Base-by-base conservation (phyloP, 2,888 invertebrate species). In the Argynnis bischoffii region DNA sequence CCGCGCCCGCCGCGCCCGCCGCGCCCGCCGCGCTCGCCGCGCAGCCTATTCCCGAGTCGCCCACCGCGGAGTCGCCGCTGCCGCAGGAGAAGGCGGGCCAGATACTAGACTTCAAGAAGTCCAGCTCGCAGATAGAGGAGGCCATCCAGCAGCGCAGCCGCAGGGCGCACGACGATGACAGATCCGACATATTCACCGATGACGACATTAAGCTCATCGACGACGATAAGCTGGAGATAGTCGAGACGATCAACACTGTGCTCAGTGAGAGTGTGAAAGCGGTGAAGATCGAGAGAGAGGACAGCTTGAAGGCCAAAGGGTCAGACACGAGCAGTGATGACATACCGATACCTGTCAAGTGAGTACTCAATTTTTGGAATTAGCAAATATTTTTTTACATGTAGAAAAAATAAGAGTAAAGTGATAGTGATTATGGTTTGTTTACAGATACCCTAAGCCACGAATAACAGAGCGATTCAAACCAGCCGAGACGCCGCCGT, bases 1-100 rank as follows among this genome's bases (percentile, higher is more conserved):
- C n/a, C n/a, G n/a, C n/a, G n/a, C 90, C 90, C 13, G 89, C 89
- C 77, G 86, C 90, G 0, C 89, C 89, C 48, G 79, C 77, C 93
- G 70, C 86, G 93, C 91, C 93, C 57, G 93, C 87, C 55, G 66
- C 90, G 3, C 80, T 82, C 14, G 76, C 78, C 63, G 75, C 84
- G 60, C 84, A 84, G 74, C 75, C 83, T 66, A 88, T 89, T 48
- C 90, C 90, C 13, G 89, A 89, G 77, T 87, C 90, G 0, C 89
- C 89, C 48, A 80, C 77, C 93, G 70, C 86, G 93, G 56, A 94
- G 78, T 57, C 76, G 72, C 41, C 67, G 72, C 4, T 78, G 80
- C 83, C 82, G 35, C 81, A 82, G 31, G 83, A 82, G 69, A 89
- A 89, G 72, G 87, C 88, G n/a, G 89, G 87, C 48, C 86, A 88